These are phyloP conservation scores for Calephelis perditalis DNA, from an alignment of 2,888 invertebrate genomes.

Conservation along the genomic window DNA sequence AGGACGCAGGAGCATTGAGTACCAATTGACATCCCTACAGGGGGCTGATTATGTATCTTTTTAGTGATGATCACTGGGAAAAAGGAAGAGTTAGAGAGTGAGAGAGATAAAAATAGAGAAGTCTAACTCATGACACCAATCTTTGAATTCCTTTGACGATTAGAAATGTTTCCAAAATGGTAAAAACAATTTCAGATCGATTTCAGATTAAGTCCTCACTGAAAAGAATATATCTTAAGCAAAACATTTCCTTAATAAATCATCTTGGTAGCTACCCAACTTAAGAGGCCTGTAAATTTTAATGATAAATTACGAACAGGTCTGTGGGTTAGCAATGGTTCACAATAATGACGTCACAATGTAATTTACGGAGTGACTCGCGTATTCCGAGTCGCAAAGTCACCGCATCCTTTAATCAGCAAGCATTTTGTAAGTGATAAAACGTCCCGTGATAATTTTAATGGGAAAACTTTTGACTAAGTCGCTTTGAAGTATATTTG, in stretches of 20 bases:
- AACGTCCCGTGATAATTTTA: slow-evolving; percentile 12
- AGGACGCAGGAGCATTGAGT: no score
- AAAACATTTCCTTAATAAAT: slow-evolving; percentile 1
- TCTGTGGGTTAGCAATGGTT: slow-evolving; percentile 7
- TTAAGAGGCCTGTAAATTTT: slow-evolving; percentile 11
- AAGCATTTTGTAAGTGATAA: slow-evolving; percentile 12
- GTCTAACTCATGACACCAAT: no score
- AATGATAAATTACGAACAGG: slow-evolving; percentile 11
- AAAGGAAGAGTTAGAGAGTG: no score
- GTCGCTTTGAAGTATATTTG: slow-evolving; percentile 12
- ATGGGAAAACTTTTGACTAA: slow-evolving; percentile 12
- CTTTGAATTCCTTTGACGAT: no score
- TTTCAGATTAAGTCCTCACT: no score
- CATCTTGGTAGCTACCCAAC: background rate
- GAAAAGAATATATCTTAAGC: background rate
- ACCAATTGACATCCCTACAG: no score
- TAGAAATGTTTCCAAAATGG: no score
- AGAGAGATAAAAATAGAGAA: no score
- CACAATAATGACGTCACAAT: slow-evolving; percentile 13
- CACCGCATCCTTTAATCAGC: slow-evolving; percentile 17
- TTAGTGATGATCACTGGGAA: no score
- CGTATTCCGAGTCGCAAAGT: slow-evolving; percentile 16
- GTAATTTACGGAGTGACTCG: slow-evolving; percentile 20
- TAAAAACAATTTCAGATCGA: no score
- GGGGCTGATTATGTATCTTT: no score